Evolutionary conservation across 1,140 invertebrate genomes (phyloP).

Genomic region (Drosophila tani): DNA sequence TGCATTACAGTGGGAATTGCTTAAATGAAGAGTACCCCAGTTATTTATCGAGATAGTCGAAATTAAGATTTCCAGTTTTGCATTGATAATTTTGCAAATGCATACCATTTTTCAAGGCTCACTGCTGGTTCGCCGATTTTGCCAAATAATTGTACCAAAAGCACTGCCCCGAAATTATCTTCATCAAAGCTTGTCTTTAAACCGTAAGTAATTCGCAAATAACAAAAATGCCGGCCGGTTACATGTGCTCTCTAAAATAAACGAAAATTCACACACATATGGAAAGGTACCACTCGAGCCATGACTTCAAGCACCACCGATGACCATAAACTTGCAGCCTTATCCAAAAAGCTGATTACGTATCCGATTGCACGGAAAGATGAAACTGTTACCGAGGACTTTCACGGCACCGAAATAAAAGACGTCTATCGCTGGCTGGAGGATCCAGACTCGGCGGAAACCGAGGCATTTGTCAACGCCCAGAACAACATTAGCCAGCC

Average conservation of each 20-base stretch:
- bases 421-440: conserved; percentile 99
- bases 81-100: conserved; percentile 50
- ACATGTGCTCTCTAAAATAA: neutral
- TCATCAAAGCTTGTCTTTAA: conserved; percentile 9
- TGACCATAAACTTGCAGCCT: neutral
- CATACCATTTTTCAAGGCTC: conserved; percentile 34
- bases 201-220: conserved; percentile 11
- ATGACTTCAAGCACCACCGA: conserved; percentile 28
- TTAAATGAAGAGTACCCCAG: neutral
- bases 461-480: conserved; percentile 95
- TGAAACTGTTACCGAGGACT: conserved; percentile 91
- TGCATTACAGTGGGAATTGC: neutral
- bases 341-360: conserved; percentile 26
- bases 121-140: conserved; percentile 27
- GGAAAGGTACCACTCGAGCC: conserved; percentile 21
- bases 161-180: conserved; percentile 15
- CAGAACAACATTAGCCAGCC: conserved; percentile 96
- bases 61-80: conserved; percentile 27
- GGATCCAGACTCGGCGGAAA: conserved; percentile 96
- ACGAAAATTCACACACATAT: neutral
- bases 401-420: conserved; percentile 92
- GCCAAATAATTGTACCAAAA: conserved; percentile 33
- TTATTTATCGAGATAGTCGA: conserved; percentile 24
- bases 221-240: neutral
- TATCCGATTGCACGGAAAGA: conserved; percentile 93